Conservation (phyloP, 2,888 invertebrate genomes). For the Ctenicera cuprea region DNA sequence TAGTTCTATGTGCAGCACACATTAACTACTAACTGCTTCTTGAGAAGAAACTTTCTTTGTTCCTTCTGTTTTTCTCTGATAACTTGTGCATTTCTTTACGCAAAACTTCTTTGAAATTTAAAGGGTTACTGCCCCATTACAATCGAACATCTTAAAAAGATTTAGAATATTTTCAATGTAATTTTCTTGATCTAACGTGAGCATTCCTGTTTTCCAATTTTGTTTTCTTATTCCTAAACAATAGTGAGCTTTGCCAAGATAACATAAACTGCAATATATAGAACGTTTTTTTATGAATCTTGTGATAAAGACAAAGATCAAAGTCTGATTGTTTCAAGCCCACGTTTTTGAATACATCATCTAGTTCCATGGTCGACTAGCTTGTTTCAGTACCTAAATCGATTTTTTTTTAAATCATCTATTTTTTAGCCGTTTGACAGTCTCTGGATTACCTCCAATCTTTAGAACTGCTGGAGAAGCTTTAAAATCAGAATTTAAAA, state of each 20-base stretch:
- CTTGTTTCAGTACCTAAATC: slow-evolving; percentile 37
- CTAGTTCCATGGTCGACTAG: slow-evolving; percentile 33
- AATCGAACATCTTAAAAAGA: not conserved
- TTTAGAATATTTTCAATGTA: slow-evolving; percentile 2
- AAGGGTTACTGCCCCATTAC: not conserved
- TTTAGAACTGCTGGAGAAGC: no score
- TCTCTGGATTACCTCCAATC: slow-evolving; percentile 40
- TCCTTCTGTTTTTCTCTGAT: not conserved
- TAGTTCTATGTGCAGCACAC: slow-evolving; percentile 8
- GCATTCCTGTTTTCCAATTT: not conserved
- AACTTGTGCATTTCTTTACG: not conserved
- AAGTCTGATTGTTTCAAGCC: slow-evolving; percentile 46
- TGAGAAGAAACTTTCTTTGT: slow-evolving; percentile 4
- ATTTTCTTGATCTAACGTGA: not conserved
- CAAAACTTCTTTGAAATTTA: not conserved
- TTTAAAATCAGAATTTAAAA: no score
- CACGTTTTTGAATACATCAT: slow-evolving; percentile 36
- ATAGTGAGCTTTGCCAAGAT: slow-evolving; percentile 36
- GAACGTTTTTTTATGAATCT: slow-evolving; percentile 15
- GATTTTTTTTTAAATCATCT: slow-evolving; percentile 26
- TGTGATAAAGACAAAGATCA: slow-evolving; percentile 54
- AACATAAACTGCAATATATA: slow-evolving; percentile 52
- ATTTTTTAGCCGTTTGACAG: slow-evolving; percentile 42
- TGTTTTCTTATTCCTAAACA: slow-evolving; percentile 29
- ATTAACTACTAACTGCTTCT: slow-evolving; percentile 26